Evolutionary conservation across 2,888 invertebrate species (phyloP).

Genomic region (Cantharis nigra): DNA sequence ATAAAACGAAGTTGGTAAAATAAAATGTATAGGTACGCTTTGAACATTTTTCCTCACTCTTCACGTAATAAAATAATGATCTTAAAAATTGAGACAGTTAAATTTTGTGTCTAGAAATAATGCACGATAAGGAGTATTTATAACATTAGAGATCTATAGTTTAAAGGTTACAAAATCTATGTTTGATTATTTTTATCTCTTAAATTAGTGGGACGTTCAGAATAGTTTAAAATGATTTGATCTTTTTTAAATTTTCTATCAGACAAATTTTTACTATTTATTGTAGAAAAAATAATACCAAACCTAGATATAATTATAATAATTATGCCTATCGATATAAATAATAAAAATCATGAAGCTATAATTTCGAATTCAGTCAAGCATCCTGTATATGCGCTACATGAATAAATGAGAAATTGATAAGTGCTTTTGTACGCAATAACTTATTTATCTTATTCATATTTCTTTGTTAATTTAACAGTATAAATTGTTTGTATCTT

Average conservation of each 20-base stretch:
- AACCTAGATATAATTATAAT: neutral
- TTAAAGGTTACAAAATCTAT: neutral
- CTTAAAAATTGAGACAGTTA: neutral
- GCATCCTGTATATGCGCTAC: neutral
- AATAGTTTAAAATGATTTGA: neutral
- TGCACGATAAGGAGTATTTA: neutral
- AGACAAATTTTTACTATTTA: neutral
- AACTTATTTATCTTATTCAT: neutral
- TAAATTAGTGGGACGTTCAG: neutral
- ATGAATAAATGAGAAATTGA: neutral
- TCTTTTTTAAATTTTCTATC: too few species aligned
- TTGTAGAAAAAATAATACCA: neutral
- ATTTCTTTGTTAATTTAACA: neutral
- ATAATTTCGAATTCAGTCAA: neutral
- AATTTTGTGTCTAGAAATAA: neutral
- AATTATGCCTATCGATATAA: neutral
- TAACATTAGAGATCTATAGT: neutral
- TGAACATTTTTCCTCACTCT: neutral
- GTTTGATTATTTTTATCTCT: neutral
- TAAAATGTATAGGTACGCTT: neutral
- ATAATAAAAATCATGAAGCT: neutral
- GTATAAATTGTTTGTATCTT: slow-evolving; percentile 12
- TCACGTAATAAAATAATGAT: neutral
- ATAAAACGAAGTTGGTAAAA: neutral
- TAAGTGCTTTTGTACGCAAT: neutral